A percentile compares a stretch with the other conserved stretches of the same genome.
Evolutionary conservation across 1,140 invertebrate species (phyloP).

Genomic region (Diplogasteroides magnus): DNA sequence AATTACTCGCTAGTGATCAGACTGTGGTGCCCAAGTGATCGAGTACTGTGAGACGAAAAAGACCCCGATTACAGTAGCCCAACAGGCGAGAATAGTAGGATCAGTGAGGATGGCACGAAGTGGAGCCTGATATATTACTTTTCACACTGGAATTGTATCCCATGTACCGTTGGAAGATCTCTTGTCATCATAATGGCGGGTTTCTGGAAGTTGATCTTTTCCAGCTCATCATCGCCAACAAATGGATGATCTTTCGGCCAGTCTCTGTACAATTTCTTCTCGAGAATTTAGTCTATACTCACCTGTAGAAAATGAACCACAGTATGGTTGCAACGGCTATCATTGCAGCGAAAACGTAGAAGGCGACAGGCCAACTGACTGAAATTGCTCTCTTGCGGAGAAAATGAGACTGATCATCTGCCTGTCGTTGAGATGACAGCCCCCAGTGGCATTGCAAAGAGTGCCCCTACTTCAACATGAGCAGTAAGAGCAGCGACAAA

Average conservation of each 20-base stretch:
- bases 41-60: constrained; percentile 35
- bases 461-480: constrained; percentile 25
- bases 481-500: constrained; percentile 33
- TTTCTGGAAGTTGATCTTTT: constrained; percentile 24
- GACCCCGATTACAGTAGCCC: constrained; percentile 34
- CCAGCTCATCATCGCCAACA: constrained; percentile 20
- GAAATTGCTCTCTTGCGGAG: constrained; percentile 16
- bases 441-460: constrained; percentile 29
- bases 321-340: constrained; percentile 20
- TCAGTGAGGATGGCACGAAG: constrained; percentile 28
- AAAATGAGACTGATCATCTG: background rate
- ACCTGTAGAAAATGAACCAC: constrained; percentile 28
- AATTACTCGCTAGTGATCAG: background rate
- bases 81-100: constrained; percentile 31
- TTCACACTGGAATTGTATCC: constrained; percentile 2
- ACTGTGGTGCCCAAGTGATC: constrained; percentile 26
- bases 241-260: constrained; percentile 27
- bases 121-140: constrained; percentile 33
- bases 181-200: background rate
- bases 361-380: constrained; percentile 33
- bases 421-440: constrained; percentile 19
- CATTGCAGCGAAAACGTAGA: constrained; percentile 28
- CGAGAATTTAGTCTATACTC: background rate
- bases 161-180: constrained; percentile 1
- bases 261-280: constrained; percentile 16